Evolutionary conservation across 2,113 vertebrate species (phyloP).

Genomic region (Pontoporia blainvillei): DNA sequence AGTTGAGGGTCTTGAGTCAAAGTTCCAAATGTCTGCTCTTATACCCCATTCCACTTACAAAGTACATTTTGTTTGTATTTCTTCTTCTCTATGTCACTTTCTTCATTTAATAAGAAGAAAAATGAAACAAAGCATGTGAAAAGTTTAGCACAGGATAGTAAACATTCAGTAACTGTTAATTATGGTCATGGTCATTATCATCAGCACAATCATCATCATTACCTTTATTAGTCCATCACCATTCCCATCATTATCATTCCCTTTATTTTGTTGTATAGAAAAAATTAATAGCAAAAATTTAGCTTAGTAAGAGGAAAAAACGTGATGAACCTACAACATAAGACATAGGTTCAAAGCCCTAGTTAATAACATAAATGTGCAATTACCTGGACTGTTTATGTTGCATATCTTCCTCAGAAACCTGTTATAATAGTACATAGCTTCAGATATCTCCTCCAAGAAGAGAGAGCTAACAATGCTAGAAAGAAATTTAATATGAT

Average conservation of each 20-base stretch:
- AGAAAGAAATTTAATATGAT: not conserved
- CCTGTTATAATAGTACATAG: not conserved
- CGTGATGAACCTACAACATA: not conserved
- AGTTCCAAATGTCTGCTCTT: not conserved
- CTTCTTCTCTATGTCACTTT: not conserved
- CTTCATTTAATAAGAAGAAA: not conserved
- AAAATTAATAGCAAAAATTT: not conserved
- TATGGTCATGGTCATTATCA: not conserved
- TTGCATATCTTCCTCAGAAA: not conserved
- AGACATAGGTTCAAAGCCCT: not conserved
- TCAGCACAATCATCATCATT: not conserved
- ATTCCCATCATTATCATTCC: not conserved
- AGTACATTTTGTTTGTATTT: not conserved
- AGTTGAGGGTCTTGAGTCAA: not conserved
- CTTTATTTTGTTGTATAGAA: not conserved
- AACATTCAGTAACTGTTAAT: not conserved
- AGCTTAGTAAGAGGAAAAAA: not conserved
- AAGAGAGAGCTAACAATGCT: not conserved
- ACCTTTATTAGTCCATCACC: not conserved
- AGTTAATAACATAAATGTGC: not conserved
- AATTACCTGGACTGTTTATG: not conserved
- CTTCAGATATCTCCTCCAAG: not conserved
- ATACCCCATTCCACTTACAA: not conserved
- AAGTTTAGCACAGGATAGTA: not conserved
- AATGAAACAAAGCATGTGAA: not conserved